phyloP scores from a whole-genome alignment of 2,888 invertebrate genomes.

The Thymelicus lineola region DNA sequence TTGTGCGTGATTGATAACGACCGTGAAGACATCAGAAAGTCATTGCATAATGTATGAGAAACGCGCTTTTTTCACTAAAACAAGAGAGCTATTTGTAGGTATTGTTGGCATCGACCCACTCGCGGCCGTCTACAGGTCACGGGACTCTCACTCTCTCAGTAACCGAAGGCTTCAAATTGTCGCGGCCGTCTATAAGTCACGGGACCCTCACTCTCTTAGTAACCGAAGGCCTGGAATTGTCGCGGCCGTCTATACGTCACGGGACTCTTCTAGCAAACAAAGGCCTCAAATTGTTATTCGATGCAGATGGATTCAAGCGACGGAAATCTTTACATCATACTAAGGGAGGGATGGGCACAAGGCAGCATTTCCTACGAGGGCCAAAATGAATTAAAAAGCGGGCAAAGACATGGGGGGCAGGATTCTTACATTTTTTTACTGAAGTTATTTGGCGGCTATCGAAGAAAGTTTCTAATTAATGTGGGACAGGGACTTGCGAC shows the following conservation, averaged over 20 bases:
- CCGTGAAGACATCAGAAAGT: conserved; percentile 14
- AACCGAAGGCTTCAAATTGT: background rate
- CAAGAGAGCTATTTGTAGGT: background rate
- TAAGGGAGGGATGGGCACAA: too few species aligned
- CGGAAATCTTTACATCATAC: too few species aligned
- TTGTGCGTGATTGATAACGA: conserved; percentile 36
- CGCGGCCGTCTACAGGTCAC: background rate
- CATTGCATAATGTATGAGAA: conserved; percentile 21
- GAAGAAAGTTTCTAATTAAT: too few species aligned
- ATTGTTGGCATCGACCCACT: background rate
- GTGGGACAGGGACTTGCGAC: too few species aligned
- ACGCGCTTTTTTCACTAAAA: background rate
- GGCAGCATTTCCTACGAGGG: too few species aligned
- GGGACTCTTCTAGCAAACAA: background rate
- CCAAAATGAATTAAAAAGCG: too few species aligned
- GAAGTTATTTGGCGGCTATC: too few species aligned
- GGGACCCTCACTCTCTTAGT: background rate
- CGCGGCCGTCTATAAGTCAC: background rate
- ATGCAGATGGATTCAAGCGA: too few species aligned
- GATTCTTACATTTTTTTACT: too few species aligned
- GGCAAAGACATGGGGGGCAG: too few species aligned
- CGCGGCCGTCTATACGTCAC: background rate
- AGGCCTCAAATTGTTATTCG: background rate
- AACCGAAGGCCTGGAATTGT: background rate
- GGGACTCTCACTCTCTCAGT: background rate